Evolutionary conservation across 1,140 invertebrate species (phyloP).

Genomic region (Drosophila neocordata): DNA sequence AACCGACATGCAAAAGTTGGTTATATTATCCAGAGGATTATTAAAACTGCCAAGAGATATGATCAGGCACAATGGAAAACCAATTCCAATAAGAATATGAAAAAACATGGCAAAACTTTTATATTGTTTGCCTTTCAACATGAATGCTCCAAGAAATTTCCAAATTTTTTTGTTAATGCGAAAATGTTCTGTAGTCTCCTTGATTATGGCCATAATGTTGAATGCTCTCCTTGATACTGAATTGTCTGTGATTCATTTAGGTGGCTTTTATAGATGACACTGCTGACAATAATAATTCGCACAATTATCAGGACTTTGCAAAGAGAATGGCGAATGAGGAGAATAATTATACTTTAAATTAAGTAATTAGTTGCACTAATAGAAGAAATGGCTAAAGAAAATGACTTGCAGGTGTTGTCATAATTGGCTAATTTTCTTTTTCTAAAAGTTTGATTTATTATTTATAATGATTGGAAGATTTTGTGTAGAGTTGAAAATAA

Average conservation of each 20-base stretch:
- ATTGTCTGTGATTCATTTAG: neutral
- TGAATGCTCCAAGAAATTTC: conserved; percentile 34
- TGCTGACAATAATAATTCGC: neutral
- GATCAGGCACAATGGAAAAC: conserved; percentile 26
- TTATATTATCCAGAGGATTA: conserved; percentile 45
- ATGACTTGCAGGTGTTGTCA: too few relatives aligned
- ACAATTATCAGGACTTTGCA: neutral
- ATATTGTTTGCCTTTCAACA: conserved; percentile 27
- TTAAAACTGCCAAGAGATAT: conserved; percentile 36
- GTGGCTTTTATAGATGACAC: conserved; percentile 1
- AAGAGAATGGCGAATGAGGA: neutral
- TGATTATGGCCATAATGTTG: neutral
- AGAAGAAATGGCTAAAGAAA: neutral
- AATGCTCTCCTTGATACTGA: neutral
- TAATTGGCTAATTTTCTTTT: too few relatives aligned
- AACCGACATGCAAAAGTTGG: conserved; percentile 48
- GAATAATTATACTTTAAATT: neutral
- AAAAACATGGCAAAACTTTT: conserved; percentile 8
- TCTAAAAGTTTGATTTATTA: too few relatives aligned
- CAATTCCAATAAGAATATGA: conserved; percentile 32
- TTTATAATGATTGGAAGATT: too few relatives aligned
- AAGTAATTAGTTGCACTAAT: neutral
- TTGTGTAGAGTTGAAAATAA: too few relatives aligned
- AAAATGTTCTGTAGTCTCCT: conserved; percentile 26
- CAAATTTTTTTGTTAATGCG: conserved; percentile 23